Evolutionary conservation across 2,113 vertebrate species (phyloP), one percentile per base, ranked within the genome.

Genomic region (Brachirus orientalis): DNA sequence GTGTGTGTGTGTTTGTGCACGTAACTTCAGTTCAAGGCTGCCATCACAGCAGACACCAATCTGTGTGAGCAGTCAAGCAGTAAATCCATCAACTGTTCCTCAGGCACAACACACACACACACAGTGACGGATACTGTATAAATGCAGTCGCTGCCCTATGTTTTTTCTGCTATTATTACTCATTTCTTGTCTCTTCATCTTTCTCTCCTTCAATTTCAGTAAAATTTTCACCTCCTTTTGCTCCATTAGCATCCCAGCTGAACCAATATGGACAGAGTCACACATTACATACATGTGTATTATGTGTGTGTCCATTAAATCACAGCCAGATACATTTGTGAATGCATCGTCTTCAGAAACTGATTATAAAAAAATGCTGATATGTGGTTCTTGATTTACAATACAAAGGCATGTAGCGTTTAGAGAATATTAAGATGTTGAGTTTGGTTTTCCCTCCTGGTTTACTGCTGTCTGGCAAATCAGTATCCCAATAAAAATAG

Each of bases 61-160:
- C 85, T 89, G 82, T 89, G 89, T 85, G 85, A 90, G 88, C 85
- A 88, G 85, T 82, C 86, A 87, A 86, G 88, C 88, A 87, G 86
- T 79, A 90, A 90, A 90, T 87, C 88, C 86, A 90, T 90, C 88
- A 87, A 90, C 83, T 87, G 83, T 84, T 88, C 86, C 81, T 84
- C 65, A 13, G 86, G 88, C 85, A 79, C 72, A 35, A 55, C 35
- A n/a, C 61, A 65, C 54, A 64, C 51, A 58, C 62, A 67, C 50
- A 45, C 48, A 58, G 40, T 63, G 58, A 77, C 66, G 55, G 28
- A 80, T 50, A 83, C 68, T 77, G 65, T 81, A 83, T 79, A 44
- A 79, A 68, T 36, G 50, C 79, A 57, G 64, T 60, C 64, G 57
- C 44, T 61, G 66, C 18, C 69, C 47, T 73, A 69, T 67, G 79